Evolutionary conservation across 2,888 invertebrate species (phyloP).

Genomic region (Rambutsinella grinnellia): DNA sequence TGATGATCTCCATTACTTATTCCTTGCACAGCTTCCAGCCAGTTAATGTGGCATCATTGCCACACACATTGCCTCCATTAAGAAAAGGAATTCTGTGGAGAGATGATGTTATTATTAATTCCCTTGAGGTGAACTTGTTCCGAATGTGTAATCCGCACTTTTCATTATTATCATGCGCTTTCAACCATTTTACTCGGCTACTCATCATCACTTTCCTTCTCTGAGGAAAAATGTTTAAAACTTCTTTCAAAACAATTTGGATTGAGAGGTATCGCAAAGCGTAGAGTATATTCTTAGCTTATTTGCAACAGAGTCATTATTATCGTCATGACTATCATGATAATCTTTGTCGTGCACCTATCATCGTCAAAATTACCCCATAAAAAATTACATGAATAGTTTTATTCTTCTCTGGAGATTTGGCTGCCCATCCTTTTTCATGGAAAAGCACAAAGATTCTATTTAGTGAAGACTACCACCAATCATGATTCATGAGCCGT

Average conservation of each 20-base stretch:
- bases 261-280: neutral
- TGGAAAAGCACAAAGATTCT: constrained; percentile 47
- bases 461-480: no score
- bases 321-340: constrained; percentile 45
- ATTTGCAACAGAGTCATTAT: constrained; percentile 57
- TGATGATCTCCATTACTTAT: constrained; percentile 25
- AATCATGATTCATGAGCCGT: constrained; percentile 55
- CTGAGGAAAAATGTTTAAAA: neutral
- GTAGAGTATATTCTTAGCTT: constrained; percentile 6
- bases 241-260: neutral
- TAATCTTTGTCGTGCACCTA: constrained; percentile 50
- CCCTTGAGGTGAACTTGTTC: constrained; percentile 55
- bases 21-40: constrained; percentile 48
- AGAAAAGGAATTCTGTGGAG: constrained; percentile 21
- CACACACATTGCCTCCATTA: constrained; percentile 52
- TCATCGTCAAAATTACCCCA: constrained; percentile 36
- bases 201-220: neutral
- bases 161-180: constrained; percentile 11
- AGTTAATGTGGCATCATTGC: constrained; percentile 34
- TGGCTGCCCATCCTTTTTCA: no score
- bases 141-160: constrained; percentile 26
- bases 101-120: constrained; percentile 42
- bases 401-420: constrained; percentile 13
- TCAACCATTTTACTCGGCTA: neutral
- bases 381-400: constrained; percentile 33